These are phyloP conservation scores for Salmo trutta DNA, from an alignment of 2,797 vertebrate species.

Conservation along the genomic window DNA sequence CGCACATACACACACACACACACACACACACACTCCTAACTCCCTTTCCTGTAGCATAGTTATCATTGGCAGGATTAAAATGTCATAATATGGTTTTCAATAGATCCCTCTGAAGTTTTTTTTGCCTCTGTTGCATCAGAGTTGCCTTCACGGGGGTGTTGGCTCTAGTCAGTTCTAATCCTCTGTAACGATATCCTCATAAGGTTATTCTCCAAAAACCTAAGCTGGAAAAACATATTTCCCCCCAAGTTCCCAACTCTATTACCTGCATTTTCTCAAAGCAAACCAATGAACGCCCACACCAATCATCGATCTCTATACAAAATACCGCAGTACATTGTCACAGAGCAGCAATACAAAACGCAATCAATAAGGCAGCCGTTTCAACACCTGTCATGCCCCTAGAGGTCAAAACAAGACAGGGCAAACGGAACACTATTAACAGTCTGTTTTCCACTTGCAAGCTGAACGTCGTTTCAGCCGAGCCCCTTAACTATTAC, in stretches of 20 bases:
- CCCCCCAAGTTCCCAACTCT: not conserved
- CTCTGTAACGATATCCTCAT: slow-evolving; percentile 21
- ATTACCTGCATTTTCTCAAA: slow-evolving; percentile 12
- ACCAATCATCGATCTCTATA: slow-evolving; percentile 23
- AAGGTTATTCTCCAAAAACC: slow-evolving; percentile 33
- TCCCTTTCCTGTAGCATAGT: slow-evolving; percentile 26
- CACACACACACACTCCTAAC: not conserved
- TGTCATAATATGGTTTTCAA: slow-evolving; percentile 1
- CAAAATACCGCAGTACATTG: slow-evolving; percentile 21
- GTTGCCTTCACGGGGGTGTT: slow-evolving; percentile 7
- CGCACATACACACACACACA: not conserved
- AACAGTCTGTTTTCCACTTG: slow-evolving; percentile 44
- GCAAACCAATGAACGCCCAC: slow-evolving; percentile 15
- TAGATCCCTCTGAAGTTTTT: not conserved
- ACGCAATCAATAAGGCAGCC: slow-evolving; percentile 58
- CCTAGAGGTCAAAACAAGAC: slow-evolving; percentile 20
- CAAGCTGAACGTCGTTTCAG: slow-evolving; percentile 40
- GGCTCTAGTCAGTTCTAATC: slow-evolving; percentile 26
- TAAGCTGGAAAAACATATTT: not conserved
- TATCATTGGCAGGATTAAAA: slow-evolving; percentile 4
- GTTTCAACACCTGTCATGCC: slow-evolving; percentile 40
- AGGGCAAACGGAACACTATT: slow-evolving; percentile 22
- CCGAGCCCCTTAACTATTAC: slow-evolving; percentile 33
- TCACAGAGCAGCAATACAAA: slow-evolving; percentile 35
- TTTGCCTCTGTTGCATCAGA: not conserved